Evolutionary conservation across 2,888 invertebrate species (phyloP), one percentile per base, ranked within the genome.

Genomic region (Nasonia oneida): DNA sequence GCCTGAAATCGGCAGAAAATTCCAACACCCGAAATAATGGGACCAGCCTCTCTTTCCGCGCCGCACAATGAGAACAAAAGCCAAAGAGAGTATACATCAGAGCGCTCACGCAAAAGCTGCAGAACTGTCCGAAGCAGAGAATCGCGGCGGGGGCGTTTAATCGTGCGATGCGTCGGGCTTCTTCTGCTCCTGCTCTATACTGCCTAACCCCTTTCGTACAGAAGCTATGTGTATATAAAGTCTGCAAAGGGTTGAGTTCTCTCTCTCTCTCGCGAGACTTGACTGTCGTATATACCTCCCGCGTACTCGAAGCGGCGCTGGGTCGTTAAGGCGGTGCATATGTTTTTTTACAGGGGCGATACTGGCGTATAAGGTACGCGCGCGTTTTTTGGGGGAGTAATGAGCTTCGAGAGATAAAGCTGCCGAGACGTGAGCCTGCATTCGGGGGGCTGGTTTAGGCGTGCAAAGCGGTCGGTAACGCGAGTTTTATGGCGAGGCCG

Each of bases 1-100:
- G 12, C 47, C 67, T 33, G 33, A 67, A 67, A 67, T 67, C 14
- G 67, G n/a, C 67, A n/a, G 29, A 29, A 33, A 61, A 33, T 0
- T 33, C 29, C 3, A 67, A 67, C 33, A 10, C 14, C 67, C 67
- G 29, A n/a, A n/a, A 67, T 29, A 67, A 67, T 23, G 23, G 67
- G 33, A 67, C 61, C 61, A 61, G 61, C 23, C 61, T 23, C 23
- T 61, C 8, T 61, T 18, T 23, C 57, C 29, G 29, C 1, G 29
- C 10, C 23, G 64, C 29, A 67, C 67, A 67, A 67, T 67, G 29
- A 33, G 33, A 67, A 67, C 67, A 67, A 33, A 67, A 33, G 67
- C 67, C n/a, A 61, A 61, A 61, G 57, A 61, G 67, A 67, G 67
- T 10, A 67, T 67, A 67, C 67, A 67, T 67, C 67, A 67, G 10